Conservation (phyloP, 2,113 vertebrate species). For the Rutilus rutilus region DNA sequence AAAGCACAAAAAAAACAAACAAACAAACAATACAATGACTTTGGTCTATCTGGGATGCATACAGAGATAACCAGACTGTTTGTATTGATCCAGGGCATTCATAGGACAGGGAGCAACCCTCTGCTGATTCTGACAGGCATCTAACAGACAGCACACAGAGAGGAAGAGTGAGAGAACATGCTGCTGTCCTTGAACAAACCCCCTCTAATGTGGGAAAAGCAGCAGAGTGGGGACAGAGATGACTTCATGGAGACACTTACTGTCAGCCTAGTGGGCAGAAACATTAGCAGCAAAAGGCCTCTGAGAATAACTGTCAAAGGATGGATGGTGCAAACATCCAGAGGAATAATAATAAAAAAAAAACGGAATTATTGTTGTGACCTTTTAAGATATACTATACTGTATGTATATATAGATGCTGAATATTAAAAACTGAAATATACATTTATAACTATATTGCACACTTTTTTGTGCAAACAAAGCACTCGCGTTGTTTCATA, state of each 20-base stretch:
- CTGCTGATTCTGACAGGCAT: slow-evolving; percentile 1
- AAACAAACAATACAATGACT: neutral
- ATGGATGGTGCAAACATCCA: neutral
- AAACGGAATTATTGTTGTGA: neutral
- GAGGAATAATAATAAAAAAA: neutral
- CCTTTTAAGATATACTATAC: no score
- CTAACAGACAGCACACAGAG: neutral
- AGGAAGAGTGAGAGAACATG: slow-evolving; percentile 23
- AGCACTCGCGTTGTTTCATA: no score
- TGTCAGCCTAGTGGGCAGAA: slow-evolving; percentile 10
- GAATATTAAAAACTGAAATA: neutral
- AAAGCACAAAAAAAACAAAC: no score
- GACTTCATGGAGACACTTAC: slow-evolving; percentile 20
- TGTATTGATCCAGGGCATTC: slow-evolving; percentile 29
- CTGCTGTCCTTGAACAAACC: slow-evolving; percentile 45
- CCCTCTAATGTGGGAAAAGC: slow-evolving; percentile 30
- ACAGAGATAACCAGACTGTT: slow-evolving; percentile 27
- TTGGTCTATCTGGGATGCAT: neutral
- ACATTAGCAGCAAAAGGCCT: slow-evolving; percentile 22
- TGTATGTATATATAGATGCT: neutral
- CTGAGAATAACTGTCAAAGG: slow-evolving; percentile 15
- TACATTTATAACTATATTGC: no score
- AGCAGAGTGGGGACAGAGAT: neutral
- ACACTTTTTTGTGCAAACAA: no score
- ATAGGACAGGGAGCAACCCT: neutral